Evolutionary conservation across 2,888 invertebrate species (phyloP), one percentile per base, ranked within the genome.

Genomic region (Allacma fusca): DNA sequence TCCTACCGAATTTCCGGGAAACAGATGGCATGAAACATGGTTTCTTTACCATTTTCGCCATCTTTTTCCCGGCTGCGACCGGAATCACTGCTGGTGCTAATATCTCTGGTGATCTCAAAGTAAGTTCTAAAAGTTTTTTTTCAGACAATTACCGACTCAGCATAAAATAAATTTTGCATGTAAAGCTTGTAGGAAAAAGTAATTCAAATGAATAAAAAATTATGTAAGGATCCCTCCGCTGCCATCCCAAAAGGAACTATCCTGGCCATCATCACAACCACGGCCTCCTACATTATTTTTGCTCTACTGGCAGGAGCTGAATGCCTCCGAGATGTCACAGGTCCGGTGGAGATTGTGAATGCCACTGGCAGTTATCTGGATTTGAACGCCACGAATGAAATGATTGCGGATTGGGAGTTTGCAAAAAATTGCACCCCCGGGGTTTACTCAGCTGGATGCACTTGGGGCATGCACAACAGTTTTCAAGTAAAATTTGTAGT

Each of bases 31-130:
- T 86, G 1, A 86, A 87, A 0, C 86, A 89, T 79, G 85, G 85
- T 57, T 90, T 90, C 85, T 89, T 90, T 85, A 86, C 87, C 29
- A 88, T 89, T 21, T 90, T 90, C 85, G 86, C 89, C 71, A 88
- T 90, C 70, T 91, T 89, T 86, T 90, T 90, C 85, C 90, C 90
- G 1, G 89, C 90, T 26, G 89, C 90, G 2, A 90, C 90, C 67
- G 90, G 90, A 70, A 89, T 89, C 79, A 86, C 88, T 81, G 89
- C 89, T 69, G 89, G 89, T 23, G 90, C 90, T n/a, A 90, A 90
- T 84, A 90, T 90, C 79, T 89, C 89, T 43, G 90, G 90, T 67
- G 90, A 90, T 85, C 85, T 90, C 57, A 88, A 88, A 85, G 89
- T 89, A 84, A 80, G 83, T 50, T 34, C 5, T 7, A 34, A 34